phyloP scores from a whole-genome alignment of 2,113 vertebrate species.

The Catharus minimus region DNA sequence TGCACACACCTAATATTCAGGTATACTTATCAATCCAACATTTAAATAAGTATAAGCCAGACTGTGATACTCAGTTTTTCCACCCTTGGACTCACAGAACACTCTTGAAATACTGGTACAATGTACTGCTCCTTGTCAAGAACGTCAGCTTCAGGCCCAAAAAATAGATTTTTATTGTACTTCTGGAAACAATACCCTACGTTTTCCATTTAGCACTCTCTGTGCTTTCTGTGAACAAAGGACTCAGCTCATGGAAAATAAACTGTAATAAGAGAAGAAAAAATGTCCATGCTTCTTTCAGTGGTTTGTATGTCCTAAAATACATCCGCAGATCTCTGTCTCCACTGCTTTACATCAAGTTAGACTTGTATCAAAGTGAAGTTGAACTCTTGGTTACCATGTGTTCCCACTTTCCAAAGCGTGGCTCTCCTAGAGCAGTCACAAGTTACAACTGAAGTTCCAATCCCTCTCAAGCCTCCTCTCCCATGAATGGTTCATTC shows the following conservation, averaged over 20 bases:
- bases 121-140: not conserved
- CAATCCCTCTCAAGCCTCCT: not conserved
- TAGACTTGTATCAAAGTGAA: not conserved
- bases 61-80: constrained; percentile 8
- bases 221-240: constrained; percentile 48
- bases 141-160: not conserved
- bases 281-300: not conserved
- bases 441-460: not conserved
- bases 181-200: constrained; percentile 51
- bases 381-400: not conserved
- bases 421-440: rapidly evolving
- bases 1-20: not conserved
- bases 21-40: not conserved
- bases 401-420: not conserved
- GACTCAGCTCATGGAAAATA: constrained; percentile 45
- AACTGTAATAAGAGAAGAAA: not conserved
- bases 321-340: not conserved
- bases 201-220: constrained; percentile 36
- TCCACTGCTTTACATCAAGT: not conserved
- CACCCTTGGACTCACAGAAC: not conserved
- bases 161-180: constrained; percentile 51
- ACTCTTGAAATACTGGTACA: not conserved
- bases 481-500: not conserved
- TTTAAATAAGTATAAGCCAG: not conserved
- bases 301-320: not conserved